These are phyloP conservation scores for Tipula unca DNA, from an alignment of 2,888 invertebrate genomes.

Conservation along the genomic window DNA sequence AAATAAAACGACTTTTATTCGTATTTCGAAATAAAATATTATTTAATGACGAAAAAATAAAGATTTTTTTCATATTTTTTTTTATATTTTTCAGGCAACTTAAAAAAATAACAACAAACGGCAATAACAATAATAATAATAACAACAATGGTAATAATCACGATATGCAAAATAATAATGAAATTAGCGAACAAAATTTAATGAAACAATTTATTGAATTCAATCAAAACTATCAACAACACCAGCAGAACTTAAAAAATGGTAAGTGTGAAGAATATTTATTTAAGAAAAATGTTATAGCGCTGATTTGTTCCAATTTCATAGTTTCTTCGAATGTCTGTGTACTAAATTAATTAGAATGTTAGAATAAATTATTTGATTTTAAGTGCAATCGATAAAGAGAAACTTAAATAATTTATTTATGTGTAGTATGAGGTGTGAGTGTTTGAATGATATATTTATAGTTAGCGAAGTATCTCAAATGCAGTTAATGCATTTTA, in stretches of 20 bases:
- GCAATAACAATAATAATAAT: neutral
- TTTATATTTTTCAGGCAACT: neutral
- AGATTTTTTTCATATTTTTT: neutral
- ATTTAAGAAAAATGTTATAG: neutral
- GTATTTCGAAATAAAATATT: neutral
- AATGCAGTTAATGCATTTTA: too few species aligned
- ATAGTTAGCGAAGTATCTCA: too few species aligned
- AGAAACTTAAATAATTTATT: neutral
- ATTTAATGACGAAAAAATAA: constrained; percentile 8
- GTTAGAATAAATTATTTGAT: neutral
- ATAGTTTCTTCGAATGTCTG: neutral
- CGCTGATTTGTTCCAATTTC: neutral
- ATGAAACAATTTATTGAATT: neutral
- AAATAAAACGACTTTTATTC: neutral
- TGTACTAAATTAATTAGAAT: neutral
- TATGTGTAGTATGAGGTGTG: neutral
- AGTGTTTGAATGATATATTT: too few species aligned
- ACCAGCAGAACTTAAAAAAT: neutral
- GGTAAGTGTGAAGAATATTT: neutral
- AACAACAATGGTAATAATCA: neutral
- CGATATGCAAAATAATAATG: neutral
- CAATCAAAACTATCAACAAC: neutral
- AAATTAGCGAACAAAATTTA: neutral
- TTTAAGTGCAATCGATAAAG: neutral
- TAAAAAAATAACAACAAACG: neutral